A percentile compares a stretch with the other conserved stretches of the same genome.
Evolutionary conservation across 2,888 invertebrate genomes (phyloP).

Genomic region (Cremastinae sp.): DNA sequence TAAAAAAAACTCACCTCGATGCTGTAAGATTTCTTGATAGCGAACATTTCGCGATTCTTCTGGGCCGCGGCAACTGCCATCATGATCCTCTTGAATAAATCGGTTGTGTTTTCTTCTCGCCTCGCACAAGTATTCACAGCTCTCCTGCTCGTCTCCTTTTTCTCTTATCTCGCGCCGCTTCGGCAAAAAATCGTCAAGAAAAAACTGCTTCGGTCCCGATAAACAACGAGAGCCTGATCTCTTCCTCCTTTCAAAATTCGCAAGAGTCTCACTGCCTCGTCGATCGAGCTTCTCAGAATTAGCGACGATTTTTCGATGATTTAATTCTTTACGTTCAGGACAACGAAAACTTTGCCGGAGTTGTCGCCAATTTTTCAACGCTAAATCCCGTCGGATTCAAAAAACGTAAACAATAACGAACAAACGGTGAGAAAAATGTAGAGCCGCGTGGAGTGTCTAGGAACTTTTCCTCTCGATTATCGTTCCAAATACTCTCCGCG

Average conservation of each 20-base stretch:
- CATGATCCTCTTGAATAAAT: conserved; percentile 75
- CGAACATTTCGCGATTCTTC: conserved; percentile 97
- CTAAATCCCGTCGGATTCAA: conserved; percentile 15
- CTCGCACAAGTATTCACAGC: conserved; percentile 62
- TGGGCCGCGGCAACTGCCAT: conserved; percentile 96
- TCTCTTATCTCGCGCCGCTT: conserved; percentile 25
- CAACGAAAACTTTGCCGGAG: conserved; percentile 55
- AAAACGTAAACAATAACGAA: background rate
- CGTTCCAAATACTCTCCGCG: conserved; percentile 58
- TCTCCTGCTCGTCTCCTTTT: conserved; percentile 4
- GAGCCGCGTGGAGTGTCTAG: conserved; percentile 52
- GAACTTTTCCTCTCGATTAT: conserved; percentile 44
- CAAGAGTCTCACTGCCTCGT: conserved; percentile 62
- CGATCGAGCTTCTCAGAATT: conserved; percentile 24
- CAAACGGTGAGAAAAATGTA: conserved; percentile 8
- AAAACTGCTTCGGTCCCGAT: conserved; percentile 31
- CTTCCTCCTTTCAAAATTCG: conserved; percentile 39
- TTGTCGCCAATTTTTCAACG: conserved; percentile 4
- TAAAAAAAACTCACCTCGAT: conserved; percentile 91
- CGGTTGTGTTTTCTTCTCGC: background rate
- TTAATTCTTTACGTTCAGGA: conserved; percentile 47
- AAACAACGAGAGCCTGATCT: conserved; percentile 51
- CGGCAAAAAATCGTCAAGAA: conserved; percentile 49
- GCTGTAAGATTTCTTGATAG: conserved; percentile 98
- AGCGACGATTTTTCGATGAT: conserved; percentile 29